phyloP scores from a whole-genome alignment of 1,140 invertebrate species.

The Trichomalopsis sarcophagae region DNA sequence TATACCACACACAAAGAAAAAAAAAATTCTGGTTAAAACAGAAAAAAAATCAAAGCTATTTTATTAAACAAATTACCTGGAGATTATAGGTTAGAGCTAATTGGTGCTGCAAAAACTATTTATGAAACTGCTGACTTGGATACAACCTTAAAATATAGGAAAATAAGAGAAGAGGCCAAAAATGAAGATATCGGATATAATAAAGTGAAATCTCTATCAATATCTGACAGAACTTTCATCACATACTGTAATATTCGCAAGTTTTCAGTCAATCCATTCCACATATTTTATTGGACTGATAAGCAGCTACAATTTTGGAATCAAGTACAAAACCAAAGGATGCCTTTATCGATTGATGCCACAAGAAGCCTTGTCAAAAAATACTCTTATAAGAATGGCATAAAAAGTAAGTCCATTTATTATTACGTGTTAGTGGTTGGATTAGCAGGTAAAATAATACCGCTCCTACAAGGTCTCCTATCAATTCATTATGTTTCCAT shows the following conservation, averaged over 20 bases:
- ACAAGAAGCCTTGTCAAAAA: not conserved
- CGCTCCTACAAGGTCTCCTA: not conserved
- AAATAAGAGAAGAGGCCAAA: not conserved
- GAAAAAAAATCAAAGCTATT: not conserved
- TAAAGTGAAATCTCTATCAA: not conserved
- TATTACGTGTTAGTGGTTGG: slow-evolving; percentile 8
- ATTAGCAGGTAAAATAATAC: slow-evolving; percentile 6
- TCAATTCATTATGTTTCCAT: slow-evolving; percentile 11
- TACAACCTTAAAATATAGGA: not conserved
- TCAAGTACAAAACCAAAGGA: not conserved
- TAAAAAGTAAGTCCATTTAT: not conserved
- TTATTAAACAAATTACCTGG: not conserved
- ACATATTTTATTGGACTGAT: not conserved
- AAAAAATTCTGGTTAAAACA: not conserved
- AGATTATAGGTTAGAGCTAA: not conserved
- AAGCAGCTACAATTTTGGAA: not conserved
- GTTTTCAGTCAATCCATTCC: not conserved
- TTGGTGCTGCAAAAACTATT: no score
- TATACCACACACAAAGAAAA: slow-evolving; percentile 7
- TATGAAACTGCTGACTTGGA: not conserved
- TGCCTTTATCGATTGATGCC: slow-evolving; percentile 1
- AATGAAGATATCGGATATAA: not conserved
- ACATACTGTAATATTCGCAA: not conserved
- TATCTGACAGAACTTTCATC: not conserved
- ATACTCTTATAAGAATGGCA: no score